Percentiles rank a stretch among this genome's conserved stretches.
phyloP scores from a whole-genome alignment of 2,797 vertebrate genomes.

The Enteromius mattozi region DNA sequence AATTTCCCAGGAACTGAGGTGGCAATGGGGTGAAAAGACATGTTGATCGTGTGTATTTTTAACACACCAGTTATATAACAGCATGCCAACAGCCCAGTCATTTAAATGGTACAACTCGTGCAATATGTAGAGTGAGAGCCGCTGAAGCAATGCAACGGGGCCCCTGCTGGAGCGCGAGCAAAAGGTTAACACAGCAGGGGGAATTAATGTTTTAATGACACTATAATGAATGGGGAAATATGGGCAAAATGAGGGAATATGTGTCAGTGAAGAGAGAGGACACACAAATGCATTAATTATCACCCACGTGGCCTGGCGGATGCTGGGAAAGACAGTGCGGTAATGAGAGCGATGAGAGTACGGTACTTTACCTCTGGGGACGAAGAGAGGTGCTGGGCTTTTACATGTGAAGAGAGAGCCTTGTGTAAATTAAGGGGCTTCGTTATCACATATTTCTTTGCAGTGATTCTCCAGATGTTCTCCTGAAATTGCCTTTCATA shows the following conservation, averaged over 20 bases:
- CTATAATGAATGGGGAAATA: slow-evolving; percentile 84
- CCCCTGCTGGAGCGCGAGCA: slow-evolving; percentile 67
- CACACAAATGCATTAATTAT: slow-evolving; percentile 81
- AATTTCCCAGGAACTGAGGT: slow-evolving; percentile 42
- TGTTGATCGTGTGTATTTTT: slow-evolving; percentile 71
- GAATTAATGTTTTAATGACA: slow-evolving; percentile 84
- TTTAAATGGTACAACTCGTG: slow-evolving; percentile 69
- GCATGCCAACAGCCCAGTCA: slow-evolving; percentile 61
- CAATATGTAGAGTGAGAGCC: slow-evolving; percentile 71
- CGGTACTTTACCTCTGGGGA: slow-evolving; percentile 73
- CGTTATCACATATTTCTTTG: background rate
- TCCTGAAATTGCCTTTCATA: slow-evolving; percentile 17
- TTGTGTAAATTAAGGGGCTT: slow-evolving; percentile 11
- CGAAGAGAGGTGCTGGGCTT: slow-evolving; percentile 59
- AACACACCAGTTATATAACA: slow-evolving; percentile 69
- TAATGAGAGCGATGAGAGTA: slow-evolving; percentile 74
- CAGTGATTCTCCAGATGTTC: slow-evolving; percentile 28
- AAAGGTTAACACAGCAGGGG: slow-evolving; percentile 81
- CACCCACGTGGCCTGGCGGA: slow-evolving; percentile 49
- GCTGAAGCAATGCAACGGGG: slow-evolving; percentile 61
- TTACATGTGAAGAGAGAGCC: slow-evolving; percentile 62
- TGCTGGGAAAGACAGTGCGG: slow-evolving; percentile 61
- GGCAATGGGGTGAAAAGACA: slow-evolving; percentile 32
- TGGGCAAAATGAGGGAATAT: slow-evolving; percentile 80
- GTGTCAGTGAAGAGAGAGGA: slow-evolving; percentile 77